Evolutionary conservation across 23 tunicate genomes (phyloP), one percentile per base, ranked within the genome.

Genomic region (Halocynthia roretzi): DNA sequence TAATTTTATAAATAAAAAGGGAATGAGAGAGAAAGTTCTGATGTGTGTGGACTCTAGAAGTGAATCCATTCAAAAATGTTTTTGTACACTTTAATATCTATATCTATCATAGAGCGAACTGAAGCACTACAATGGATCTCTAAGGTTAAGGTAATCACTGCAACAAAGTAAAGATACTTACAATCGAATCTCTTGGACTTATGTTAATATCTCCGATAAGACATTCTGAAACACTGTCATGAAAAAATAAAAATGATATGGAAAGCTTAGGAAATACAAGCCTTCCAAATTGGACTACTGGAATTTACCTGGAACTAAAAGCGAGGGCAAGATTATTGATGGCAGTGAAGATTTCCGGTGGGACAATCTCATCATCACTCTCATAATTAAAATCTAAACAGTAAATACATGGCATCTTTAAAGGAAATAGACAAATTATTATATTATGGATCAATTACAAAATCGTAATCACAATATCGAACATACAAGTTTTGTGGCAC

Each of bases 251-350:
- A 31, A 31, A 31, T 22, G n/a, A 19, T 19, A 75, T 9, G 22
- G 40, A 5, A 74, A 74, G 56, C 15, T 52, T 20, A 8, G 10
- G 67, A 5, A 74, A 31, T 31, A 31, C 1, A 31, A 31, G 44
- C 44, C 44, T 31, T 31, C 44, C 1, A 31, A 31, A 31, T 31
- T 4, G 44, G 44, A 31, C 44, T 31, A 31, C 44, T 31, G 62
- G 2, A 71, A 20, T 52, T 54, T 74, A 91, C 97, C 97, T 91
- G 75, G 83, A 80, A 67, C 97, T 85, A 71, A 91, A 91, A 18
- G 89, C 84, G 82, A 91, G 82, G 8, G 97, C 97, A 31, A 91
- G 61, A 68, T 82, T 85, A 62, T 91, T 91, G 81, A 91, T 91
- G 11, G 97, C 89, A 18, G 86, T 80, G 23, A 91, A 91, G 8